These are phyloP conservation scores for Takifugu flavidus DNA, from an alignment of 2,113 vertebrate genomes.

Conservation along the genomic window DNA sequence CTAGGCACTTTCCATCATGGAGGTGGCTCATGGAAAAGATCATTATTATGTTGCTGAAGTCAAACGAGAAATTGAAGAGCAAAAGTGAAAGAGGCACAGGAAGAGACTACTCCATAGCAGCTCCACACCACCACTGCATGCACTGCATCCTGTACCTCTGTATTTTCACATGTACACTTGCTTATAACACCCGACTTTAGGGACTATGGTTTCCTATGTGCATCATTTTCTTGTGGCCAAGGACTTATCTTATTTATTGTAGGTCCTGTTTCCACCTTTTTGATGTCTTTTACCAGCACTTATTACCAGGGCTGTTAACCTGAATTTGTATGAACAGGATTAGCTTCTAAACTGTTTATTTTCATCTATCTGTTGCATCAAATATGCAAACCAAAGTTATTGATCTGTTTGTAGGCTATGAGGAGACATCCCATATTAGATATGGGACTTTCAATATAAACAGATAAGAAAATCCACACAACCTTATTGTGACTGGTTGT, in stretches of 20 bases:
- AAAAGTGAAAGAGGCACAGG: slow-evolving; percentile 51
- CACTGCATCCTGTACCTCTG: slow-evolving; percentile 55
- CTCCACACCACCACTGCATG: slow-evolving; percentile 47
- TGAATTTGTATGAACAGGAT: slow-evolving; percentile 16
- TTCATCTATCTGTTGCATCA: not conserved
- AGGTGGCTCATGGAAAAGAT: slow-evolving; percentile 93
- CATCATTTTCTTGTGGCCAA: slow-evolving; percentile 11
- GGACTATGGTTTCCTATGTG: slow-evolving; percentile 24
- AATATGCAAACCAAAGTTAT: slow-evolving; percentile 20
- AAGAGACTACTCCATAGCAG: slow-evolving; percentile 28
- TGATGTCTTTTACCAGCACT: slow-evolving; percentile 15
- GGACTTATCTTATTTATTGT: not conserved
- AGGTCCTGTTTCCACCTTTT: not conserved
- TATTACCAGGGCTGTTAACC: slow-evolving; percentile 5
- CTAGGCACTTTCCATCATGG: slow-evolving; percentile 94
- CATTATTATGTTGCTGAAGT: slow-evolving; percentile 94
- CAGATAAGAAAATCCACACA: slow-evolving; percentile 42
- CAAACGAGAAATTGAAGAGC: slow-evolving; percentile 87
- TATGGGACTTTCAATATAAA: slow-evolving; percentile 49
- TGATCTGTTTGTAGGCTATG: slow-evolving; percentile 36
- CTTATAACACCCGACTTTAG: slow-evolving; percentile 9
- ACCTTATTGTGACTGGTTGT: slow-evolving; percentile 31
- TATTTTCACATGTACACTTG: not conserved
- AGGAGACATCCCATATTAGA: slow-evolving; percentile 29
- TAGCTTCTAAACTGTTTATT: not conserved